Evolutionary conservation across 1,140 invertebrate genomes (phyloP), one percentile per base, ranked within the genome.

Genomic region (Pararge aegeria): DNA sequence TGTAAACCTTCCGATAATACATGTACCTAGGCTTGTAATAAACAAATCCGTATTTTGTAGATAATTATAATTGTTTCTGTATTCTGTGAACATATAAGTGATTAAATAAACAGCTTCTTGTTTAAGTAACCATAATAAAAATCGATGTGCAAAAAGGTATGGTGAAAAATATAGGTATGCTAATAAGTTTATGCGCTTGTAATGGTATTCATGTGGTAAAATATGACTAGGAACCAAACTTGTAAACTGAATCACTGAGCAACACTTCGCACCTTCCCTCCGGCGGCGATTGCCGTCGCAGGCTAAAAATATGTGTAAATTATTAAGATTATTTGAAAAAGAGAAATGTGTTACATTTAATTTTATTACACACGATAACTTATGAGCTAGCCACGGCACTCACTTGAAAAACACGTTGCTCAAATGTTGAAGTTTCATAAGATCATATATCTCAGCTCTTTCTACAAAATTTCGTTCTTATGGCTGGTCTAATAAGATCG

Each of bases 261-360:
- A 38, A 38, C 40, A 30, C 20, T 49, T 30, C 18, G 44, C 59
- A 16, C 54, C 46, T 53, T 34, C 57, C 80, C 73, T 46, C 66
- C 55, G 80, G 80, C 80, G 80, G 75, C 78, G 68, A 78, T 74
- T 73, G 74, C 75, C 74, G 69, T 78, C 81, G 77, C 81, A 57
- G 77, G 78, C 81, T 86, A 87, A 89, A 89, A 89, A 89, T 87
- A 71, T 80, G 70, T 83, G 86, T 87, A 89, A 89, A 89, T 87
- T 86, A 89, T 86, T 74, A 87, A 87, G 84, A 89, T 89, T 87
- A 87, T 78, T 85, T 83, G 84, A 85, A 85, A 89, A 87, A 89
- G 83, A 89, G 84, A 87, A 87, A 89, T 87, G 87, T 87, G 84
- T 85, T 89, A 87, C 84, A 89, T 87, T 89, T 89, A 89, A 89